Percentiles rank a stretch among this genome's conserved stretches.
Evolutionary conservation across 2,888 invertebrate genomes (phyloP).

Genomic region (Xestia rhomboidea): DNA sequence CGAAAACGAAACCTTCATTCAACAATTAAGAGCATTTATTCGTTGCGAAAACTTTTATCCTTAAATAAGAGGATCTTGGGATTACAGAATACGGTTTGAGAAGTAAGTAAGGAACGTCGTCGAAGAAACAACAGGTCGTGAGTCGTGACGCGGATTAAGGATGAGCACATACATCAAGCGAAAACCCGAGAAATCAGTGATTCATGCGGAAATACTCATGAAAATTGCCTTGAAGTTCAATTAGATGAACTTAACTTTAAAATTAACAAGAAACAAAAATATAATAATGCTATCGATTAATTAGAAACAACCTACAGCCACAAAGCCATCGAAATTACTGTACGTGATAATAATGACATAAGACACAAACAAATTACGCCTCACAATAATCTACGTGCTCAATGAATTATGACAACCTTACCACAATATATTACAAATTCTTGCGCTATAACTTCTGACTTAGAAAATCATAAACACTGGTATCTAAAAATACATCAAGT

Average conservation of each 20-base stretch:
- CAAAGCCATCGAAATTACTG: not conserved
- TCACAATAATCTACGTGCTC: conserved; percentile 34
- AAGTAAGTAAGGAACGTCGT: not conserved
- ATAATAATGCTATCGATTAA: not conserved
- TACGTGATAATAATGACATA: conserved; percentile 32
- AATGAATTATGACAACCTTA: conserved; percentile 19
- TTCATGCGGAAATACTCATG: conserved; percentile 17
- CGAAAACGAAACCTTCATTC: not conserved
- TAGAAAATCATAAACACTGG: conserved; percentile 46
- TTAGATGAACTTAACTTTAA: not conserved
- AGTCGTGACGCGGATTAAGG: conserved; percentile 26
- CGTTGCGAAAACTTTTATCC: not conserved
- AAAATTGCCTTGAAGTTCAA: not conserved
- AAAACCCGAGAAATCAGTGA: conserved; percentile 32
- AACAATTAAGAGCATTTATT: conserved; percentile 14
- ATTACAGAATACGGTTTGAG: not conserved
- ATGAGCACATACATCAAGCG: conserved; percentile 12
- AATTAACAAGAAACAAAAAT: not conserved
- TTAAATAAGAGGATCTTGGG: not conserved
- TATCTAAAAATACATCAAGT: conserved; percentile 41
- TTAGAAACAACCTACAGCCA: not conserved
- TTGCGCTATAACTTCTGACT: conserved; percentile 23
- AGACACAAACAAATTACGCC: conserved; percentile 13
- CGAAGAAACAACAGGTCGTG: conserved; percentile 20
- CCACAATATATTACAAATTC: conserved; percentile 21